Conservation (phyloP, 2,797 vertebrate genomes). For the Tragopan temminckii region DNA sequence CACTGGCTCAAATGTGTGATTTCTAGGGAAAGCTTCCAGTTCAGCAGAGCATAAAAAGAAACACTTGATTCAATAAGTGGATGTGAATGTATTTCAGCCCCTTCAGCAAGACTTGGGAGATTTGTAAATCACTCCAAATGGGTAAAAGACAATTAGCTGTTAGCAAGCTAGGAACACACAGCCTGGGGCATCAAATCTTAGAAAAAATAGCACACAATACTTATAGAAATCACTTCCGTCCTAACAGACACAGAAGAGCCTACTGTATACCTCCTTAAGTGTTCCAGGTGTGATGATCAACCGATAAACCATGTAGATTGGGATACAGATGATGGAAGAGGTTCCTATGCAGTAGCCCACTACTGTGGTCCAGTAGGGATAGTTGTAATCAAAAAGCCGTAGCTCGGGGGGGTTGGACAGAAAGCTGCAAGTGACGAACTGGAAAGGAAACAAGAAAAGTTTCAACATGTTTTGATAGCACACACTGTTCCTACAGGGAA, state of each 20-base stretch:
- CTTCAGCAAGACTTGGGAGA: not conserved
- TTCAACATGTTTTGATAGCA: not conserved
- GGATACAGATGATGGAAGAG: constrained; percentile 96
- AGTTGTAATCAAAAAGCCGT: constrained; percentile 91
- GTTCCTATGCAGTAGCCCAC: constrained; percentile 95
- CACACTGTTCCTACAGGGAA: not conserved
- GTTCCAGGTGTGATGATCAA: constrained; percentile 91
- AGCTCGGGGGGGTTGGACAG: constrained; percentile 91
- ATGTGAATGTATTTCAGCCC: not conserved
- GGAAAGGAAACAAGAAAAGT: constrained; percentile 28
- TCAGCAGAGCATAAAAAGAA: not conserved
- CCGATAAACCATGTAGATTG: constrained; percentile 91
- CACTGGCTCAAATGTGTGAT: not conserved
- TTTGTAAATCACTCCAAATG: not conserved
- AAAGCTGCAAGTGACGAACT: constrained; percentile 98
- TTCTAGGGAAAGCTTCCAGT: not conserved
- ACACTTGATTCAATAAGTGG: not conserved
- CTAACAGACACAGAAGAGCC: not conserved
- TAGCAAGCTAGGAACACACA: not conserved
- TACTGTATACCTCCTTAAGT: constrained; percentile 89
- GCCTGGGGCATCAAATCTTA: not conserved
- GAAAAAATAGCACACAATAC: accelerated
- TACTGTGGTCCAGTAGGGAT: constrained; percentile 92
- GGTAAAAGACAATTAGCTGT: not conserved
- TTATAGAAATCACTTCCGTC: not conserved